Conservation (phyloP, 2,113 vertebrate genomes). For the Leucoraja erinaceus region DNA sequence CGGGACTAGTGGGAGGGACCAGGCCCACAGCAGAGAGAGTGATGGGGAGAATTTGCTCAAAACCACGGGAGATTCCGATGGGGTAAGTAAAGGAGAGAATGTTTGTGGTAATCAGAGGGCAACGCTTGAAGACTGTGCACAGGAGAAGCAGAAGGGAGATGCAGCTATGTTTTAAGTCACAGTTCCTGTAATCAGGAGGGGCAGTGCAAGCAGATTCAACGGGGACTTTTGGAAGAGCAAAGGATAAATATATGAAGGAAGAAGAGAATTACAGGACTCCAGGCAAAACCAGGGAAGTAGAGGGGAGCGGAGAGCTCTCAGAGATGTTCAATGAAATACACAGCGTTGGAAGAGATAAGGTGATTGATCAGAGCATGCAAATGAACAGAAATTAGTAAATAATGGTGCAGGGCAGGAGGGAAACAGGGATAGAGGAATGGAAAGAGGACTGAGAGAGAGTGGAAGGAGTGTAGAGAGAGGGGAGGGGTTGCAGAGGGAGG, state of each 20-base stretch:
- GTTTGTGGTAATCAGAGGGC: background rate
- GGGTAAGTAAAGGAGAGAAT: background rate
- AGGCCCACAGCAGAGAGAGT: too few species aligned
- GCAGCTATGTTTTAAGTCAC: background rate
- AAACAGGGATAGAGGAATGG: too few species aligned
- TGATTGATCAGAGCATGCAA: background rate
- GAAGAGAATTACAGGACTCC: background rate
- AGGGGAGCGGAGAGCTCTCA: background rate
- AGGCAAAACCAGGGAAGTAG: background rate
- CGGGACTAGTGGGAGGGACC: background rate
- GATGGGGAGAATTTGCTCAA: background rate
- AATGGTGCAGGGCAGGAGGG: background rate
- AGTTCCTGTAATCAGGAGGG: background rate
- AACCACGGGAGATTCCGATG: background rate
- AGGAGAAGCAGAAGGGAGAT: background rate
- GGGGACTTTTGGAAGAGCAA: background rate
- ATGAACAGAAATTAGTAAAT: background rate
- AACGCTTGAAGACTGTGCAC: background rate
- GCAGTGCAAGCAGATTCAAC: background rate
- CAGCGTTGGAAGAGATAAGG: background rate
- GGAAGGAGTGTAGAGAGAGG: conserved; percentile 42
- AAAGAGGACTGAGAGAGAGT: conserved; percentile 37
- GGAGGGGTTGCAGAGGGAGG: conserved; percentile 25
- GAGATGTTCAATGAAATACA: background rate
- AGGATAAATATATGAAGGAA: background rate